A percentile compares a stretch with the other conserved stretches of the same genome.
These are phyloP conservation scores for Apamea sordens DNA, from an alignment of 2,888 invertebrate genomes.

Conservation along the genomic window DNA sequence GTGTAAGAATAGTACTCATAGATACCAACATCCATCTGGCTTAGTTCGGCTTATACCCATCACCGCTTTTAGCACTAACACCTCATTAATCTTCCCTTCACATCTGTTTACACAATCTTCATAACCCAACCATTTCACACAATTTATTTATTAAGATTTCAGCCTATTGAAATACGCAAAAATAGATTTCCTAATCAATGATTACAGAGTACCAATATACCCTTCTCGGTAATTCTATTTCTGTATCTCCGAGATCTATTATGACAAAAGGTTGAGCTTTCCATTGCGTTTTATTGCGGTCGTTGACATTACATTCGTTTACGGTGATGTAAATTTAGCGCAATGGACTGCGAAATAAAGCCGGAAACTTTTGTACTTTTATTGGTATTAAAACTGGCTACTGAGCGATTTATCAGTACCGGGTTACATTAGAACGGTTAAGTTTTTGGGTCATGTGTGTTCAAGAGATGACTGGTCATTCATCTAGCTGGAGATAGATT, in stretches of 20 bases:
- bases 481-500: conserved; percentile 64
- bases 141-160: conserved; percentile 60
- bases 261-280: conserved; percentile 56
- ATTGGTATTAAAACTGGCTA: conserved; percentile 54
- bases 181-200: conserved; percentile 50
- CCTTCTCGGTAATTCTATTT: conserved; percentile 41
- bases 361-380: conserved; percentile 59
- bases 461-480: conserved; percentile 62
- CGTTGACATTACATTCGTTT: conserved; percentile 65
- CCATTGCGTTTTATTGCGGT: conserved; percentile 65
- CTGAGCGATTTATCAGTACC: conserved; percentile 37
- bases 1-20: conserved; percentile 31
- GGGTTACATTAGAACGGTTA: conserved; percentile 35
- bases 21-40: conserved; percentile 64
- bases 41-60: conserved; percentile 69
- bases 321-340: conserved; percentile 66
- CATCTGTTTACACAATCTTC: conserved; percentile 70
- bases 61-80: conserved; percentile 67
- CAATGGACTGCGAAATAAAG: conserved; percentile 66
- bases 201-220: neutral
- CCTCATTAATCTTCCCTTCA: conserved; percentile 70
- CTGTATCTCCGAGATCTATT: conserved; percentile 38
- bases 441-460: conserved; percentile 58
- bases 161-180: conserved; percentile 41
- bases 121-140: conserved; percentile 66